Percentiles rank a stretch among this genome's conserved stretches.
These are phyloP conservation scores for Cantharis rustica DNA, from an alignment of 2,888 invertebrate species.

Conservation along the genomic window DNA sequence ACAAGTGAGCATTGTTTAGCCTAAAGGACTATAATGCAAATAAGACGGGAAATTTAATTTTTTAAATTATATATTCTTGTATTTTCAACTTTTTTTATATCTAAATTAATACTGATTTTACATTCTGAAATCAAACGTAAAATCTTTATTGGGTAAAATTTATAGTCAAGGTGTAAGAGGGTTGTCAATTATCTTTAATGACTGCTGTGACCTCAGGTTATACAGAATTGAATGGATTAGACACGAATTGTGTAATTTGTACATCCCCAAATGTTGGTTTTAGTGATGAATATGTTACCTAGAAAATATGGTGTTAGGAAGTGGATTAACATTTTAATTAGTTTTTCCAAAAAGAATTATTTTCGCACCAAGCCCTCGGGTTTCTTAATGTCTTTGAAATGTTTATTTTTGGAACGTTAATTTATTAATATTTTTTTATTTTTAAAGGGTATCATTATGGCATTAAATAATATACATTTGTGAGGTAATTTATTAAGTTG, in stretches of 20 bases:
- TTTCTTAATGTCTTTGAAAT: background rate
- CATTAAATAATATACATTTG: background rate
- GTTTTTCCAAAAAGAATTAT: background rate
- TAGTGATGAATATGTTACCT: conserved; percentile 33
- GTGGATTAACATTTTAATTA: background rate
- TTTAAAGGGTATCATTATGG: background rate
- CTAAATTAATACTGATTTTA: background rate
- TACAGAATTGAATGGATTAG: conserved; percentile 17
- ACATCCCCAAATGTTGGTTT: conserved; percentile 35
- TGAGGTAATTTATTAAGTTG: background rate
- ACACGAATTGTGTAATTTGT: conserved; percentile 32
- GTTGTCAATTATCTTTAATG: conserved; percentile 26
- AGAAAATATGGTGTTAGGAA: conserved; percentile 27
- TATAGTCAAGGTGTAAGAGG: conserved; percentile 20
- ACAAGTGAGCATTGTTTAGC: background rate
- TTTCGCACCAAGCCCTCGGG: background rate
- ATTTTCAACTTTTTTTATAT: background rate
- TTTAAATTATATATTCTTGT: background rate
- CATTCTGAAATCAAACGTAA: background rate
- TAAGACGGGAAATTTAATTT: background rate
- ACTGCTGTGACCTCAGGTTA: conserved; percentile 21
- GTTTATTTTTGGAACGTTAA: background rate
- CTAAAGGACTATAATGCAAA: background rate
- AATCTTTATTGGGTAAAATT: background rate
- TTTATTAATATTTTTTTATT: background rate